Evolutionary conservation across 2,888 invertebrate genomes (phyloP), one percentile per base, ranked within the genome.

Genomic region (Apodemia mormo): DNA sequence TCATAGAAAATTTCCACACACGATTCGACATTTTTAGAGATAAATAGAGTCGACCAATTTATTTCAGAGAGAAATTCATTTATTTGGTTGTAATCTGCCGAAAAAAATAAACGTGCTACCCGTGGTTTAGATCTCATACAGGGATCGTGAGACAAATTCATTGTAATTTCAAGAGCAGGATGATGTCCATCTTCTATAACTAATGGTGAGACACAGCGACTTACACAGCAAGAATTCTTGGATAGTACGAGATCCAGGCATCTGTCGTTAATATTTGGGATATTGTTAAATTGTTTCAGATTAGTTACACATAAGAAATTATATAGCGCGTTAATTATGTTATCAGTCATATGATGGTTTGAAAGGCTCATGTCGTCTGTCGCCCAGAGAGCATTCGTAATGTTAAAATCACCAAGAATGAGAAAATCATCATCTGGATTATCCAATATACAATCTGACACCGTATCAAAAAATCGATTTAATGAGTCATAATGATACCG

Each of bases 261-360:
- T 49, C 49, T 56, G n/a, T 22, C 56, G 8, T 56, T 29, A 14
- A 56, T 29, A 56, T 56, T 29, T 22, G 29, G 22, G 29, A 22
- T 22, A 22, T 56, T 56, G 56, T 29, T 29, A n/a, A 8, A 29
- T 22, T 29, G 56, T 22, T 56, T 22, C 2, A 56, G 9, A 29
- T 56, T 56, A 8, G 56, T 56, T 22, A 56, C 56, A 22, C 56
- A 56, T 56, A 56, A 29, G 29, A 56, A 56, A 56, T 56, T 56
- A 29, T 56, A 56, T 9, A 56, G 29, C 2, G 56, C 9, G 29
- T 56, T 56, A 29, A 56, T 22, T 56, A 2, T 9, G 7, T 5
- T 1, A 2, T 56, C 56, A 8, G 10, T 29, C 5, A n/a, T 22
- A 29, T 7, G 8, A 7, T 22, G 12, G 12, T 56, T 56, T 22